Evolutionary conservation across 2,113 vertebrate species (phyloP).

Genomic region (Propithecus coquereli): DNA sequence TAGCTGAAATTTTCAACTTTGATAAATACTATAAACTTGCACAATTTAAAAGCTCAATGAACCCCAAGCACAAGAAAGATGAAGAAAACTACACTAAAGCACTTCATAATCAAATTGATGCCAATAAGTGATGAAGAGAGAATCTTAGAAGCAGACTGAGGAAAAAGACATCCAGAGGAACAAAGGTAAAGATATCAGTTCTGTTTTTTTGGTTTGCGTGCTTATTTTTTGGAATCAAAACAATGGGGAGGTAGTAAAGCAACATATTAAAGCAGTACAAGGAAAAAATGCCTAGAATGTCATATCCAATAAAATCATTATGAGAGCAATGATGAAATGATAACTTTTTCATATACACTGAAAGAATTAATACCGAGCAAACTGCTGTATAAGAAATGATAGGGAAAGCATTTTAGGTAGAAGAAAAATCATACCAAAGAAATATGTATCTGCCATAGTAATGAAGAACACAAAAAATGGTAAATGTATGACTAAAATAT

Average conservation of each 20-base stretch:
- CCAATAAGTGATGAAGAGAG: not conserved
- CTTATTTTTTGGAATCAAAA: not conserved
- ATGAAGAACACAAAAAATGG: not conserved
- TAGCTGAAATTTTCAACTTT: not conserved
- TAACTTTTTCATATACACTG: not conserved
- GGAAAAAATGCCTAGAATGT: not conserved
- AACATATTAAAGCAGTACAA: not conserved
- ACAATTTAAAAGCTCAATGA: not conserved
- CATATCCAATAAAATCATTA: not conserved
- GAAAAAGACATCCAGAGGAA: too few relatives aligned
- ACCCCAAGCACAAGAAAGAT: not conserved
- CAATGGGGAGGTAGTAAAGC: not conserved
- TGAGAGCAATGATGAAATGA: not conserved
- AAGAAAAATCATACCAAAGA: not conserved
- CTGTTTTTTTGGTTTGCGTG: not conserved
- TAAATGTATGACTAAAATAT: not conserved
- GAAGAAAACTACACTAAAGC: not conserved
- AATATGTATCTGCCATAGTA: not conserved
- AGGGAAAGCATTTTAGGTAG: not conserved
- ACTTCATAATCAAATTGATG: not conserved
- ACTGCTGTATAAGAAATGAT: not conserved
- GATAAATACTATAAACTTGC: not conserved
- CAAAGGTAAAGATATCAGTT: not conserved
- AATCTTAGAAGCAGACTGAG: too few relatives aligned
- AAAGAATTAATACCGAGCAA: not conserved